Evolutionary conservation across 2,113 vertebrate species (phyloP), one percentile per base, ranked within the genome.

Genomic region (Scophthalmus maximus): DNA sequence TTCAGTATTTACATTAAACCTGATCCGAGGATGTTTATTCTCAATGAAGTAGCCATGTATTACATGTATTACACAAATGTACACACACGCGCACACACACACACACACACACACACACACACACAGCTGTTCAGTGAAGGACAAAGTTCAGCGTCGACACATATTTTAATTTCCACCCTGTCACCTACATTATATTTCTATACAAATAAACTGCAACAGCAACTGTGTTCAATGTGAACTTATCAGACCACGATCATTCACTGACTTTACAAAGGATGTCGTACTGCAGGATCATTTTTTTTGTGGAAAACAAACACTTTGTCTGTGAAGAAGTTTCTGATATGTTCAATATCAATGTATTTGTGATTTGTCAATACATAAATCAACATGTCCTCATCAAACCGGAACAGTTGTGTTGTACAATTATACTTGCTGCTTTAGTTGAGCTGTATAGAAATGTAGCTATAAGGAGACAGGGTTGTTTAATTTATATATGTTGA

Each of bases 1-100:
- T 90, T 89, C 55, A 67, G 42, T 47, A 76, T 76, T 80, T 61
- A 23, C 40, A 78, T 85, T 67, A 53, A 74, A 79, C 65, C 9
- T 79, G 56, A 69, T 81, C 29, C 77, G 44, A 64, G 46, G 42
- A 79, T 82, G 42, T 85, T 67, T 85, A 59, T 73, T 80, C 80
- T 79, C 4, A 25, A 50, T 69, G 36, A 69, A 61, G n/a, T 78
- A 60, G 20, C 62, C 47, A 47, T 71, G 17, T 27, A 26, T 27
- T 18, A 27, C 23, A 34, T 2, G 17, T 30, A 32, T 30, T 36
- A 25, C 22, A 26, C 20, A 8, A 11, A 58, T 30, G n/a, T 10
- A 17, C 51, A 55, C 17, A n/a, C 44, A 47, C 2, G 15, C 20
- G 17, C 38, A 42, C 17, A 17, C 23, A 27, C 49, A 51, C 49